phyloP scores from a whole-genome alignment of 2,888 invertebrate species.

The Patella depressa region DNA sequence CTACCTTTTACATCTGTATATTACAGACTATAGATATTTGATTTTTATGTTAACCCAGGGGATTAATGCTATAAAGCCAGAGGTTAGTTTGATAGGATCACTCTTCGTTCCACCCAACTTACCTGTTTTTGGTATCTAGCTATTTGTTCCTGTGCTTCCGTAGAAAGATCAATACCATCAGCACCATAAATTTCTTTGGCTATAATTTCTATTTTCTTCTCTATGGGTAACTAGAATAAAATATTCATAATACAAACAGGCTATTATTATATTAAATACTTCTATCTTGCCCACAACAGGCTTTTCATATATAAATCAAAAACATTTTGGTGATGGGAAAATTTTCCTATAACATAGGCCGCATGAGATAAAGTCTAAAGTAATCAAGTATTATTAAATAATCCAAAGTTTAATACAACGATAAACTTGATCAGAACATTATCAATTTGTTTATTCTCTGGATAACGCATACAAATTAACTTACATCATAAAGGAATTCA shows the following conservation, averaged over 20 bases:
- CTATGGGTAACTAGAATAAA: conserved; percentile 76
- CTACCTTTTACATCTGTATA: no score
- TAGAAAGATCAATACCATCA: conserved; percentile 83
- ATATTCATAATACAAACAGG: not conserved
- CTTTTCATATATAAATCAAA: no score
- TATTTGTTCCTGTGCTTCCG: conserved; percentile 81
- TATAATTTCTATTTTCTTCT: conserved; percentile 89
- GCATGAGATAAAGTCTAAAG: no score
- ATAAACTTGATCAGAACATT: not conserved
- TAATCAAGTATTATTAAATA: no score
- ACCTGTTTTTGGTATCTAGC: conserved; percentile 83
- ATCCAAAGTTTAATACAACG: no score
- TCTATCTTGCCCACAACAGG: no score
- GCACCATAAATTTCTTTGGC: conserved; percentile 97
- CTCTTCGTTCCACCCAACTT: not conserved
- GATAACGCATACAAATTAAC: not conserved
- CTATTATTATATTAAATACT: not conserved
- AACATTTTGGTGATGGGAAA: no score
- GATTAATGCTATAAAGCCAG: no score
- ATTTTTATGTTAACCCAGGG: no score
- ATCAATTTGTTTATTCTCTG: not conserved
- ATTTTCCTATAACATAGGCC: no score
- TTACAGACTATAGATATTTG: no score
- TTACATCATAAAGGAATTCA: conserved; percentile 73
- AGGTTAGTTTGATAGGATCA: no score